Percentiles rank a stretch among this genome's conserved stretches.
Evolutionary conservation across 2,888 invertebrate species (phyloP).

Genomic region (Sarcophaga variegata): DNA sequence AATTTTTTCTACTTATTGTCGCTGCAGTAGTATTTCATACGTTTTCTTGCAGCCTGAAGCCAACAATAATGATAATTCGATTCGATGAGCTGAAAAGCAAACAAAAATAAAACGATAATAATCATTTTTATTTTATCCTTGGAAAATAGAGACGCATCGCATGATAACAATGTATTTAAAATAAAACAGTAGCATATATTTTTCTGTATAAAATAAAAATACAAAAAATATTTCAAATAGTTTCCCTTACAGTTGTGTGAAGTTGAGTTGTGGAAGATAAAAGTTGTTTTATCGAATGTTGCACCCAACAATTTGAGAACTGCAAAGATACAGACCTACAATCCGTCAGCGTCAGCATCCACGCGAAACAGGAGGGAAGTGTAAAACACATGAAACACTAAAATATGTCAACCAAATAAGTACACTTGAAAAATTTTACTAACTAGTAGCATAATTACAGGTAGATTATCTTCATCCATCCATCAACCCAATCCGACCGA

Average conservation of each 20-base stretch:
- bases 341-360: constrained; percentile 8
- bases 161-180: constrained; percentile 56
- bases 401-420: constrained; percentile 68
- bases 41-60: background rate
- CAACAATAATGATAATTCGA: constrained; percentile 27
- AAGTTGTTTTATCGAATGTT: constrained; percentile 57
- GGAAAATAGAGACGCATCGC: constrained; percentile 32
- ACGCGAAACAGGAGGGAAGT: constrained; percentile 29
- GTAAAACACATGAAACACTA: constrained; percentile 55
- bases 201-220: constrained; percentile 56
- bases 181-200: constrained; percentile 39
- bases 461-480: constrained; percentile 68
- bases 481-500: constrained; percentile 48
- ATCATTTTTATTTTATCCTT: constrained; percentile 44
- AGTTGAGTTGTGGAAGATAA: constrained; percentile 38
- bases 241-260: constrained; percentile 46
- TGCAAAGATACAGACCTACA: background rate
- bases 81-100: constrained; percentile 8
- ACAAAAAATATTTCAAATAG: constrained; percentile 59
- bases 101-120: background rate
- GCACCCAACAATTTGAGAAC: constrained; percentile 57
- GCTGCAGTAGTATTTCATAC: too few species aligned
- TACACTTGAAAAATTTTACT: constrained; percentile 66
- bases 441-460: constrained; percentile 66
- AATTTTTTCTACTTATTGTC: too few species aligned